Conservation (phyloP, 2,797 vertebrate species). For the Gambelia wislizenii region DNA sequence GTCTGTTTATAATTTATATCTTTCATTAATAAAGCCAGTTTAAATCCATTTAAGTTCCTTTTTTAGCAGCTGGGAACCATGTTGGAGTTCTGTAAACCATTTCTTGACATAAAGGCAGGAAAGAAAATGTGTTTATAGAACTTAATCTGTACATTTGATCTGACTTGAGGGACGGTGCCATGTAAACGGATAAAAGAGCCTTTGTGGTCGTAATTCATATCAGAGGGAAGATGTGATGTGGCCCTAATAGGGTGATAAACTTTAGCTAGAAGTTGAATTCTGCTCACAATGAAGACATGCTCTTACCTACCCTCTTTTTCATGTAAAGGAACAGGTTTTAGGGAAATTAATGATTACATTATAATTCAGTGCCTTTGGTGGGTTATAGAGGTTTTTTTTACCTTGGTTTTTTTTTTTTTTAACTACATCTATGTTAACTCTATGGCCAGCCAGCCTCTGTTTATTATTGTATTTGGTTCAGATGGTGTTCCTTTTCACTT, state of each 20-base stretch:
- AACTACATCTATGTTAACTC: slow-evolving; percentile 51
- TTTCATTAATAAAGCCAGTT: too few species aligned
- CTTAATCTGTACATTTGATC: not conserved
- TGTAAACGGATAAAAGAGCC: not conserved
- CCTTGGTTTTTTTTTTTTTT: slow-evolving; percentile 64
- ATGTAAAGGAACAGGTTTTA: slow-evolving; percentile 82
- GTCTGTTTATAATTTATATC: too few species aligned
- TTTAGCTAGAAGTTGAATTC: slow-evolving; percentile 76
- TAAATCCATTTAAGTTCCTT: too few species aligned
- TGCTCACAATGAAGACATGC: slow-evolving; percentile 74
- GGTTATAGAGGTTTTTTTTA: slow-evolving; percentile 72
- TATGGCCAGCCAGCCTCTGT: slow-evolving; percentile 50
- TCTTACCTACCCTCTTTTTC: slow-evolving; percentile 80
- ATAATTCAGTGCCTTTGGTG: slow-evolving; percentile 78
- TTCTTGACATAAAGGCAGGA: too few species aligned
- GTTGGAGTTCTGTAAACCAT: too few species aligned
- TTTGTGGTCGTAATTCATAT: not conserved
- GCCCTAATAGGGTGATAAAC: slow-evolving; percentile 42
- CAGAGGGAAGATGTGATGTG: not conserved
- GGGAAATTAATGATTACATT: slow-evolving; percentile 82
- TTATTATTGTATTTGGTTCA: slow-evolving; percentile 61
- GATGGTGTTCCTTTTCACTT: slow-evolving; percentile 11
- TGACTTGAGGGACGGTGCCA: not conserved
- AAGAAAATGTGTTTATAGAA: not conserved
- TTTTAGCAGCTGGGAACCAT: too few species aligned